Evolutionary conservation across 2,113 vertebrate species (phyloP), one percentile per base, ranked within the genome.

Genomic region (Oenanthe oenanthe): DNA sequence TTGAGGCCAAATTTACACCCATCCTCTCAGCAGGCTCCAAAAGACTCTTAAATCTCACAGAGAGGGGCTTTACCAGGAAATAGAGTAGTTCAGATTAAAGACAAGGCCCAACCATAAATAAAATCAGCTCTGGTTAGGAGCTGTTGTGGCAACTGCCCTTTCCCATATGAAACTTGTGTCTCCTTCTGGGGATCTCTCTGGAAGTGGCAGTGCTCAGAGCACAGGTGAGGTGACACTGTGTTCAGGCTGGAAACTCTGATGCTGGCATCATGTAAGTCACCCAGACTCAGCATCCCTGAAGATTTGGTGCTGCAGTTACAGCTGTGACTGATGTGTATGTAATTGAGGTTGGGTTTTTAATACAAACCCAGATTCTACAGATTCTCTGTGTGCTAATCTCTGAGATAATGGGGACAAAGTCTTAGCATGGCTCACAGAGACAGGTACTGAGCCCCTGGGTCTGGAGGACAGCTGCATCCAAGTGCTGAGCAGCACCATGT

Each of bases 401-500:
- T 12, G 40, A 71, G 8, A 24, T 17, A 32, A 56, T 6, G 17
- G 31, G 40, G 53, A 51, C 31, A 67, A 54, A 84, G 7, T 12
- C 67, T 71, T n/a, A 58, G 22, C 34, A 76, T 4, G 70, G 75
- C 47, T 53, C 43, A 17, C 29, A 61, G 48, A 62, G 58, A 54
- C 54, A 34, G 65, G 12, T 78, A 18, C 34, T 45, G 57, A 92
- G 26, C 9, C 48, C 58, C 36, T 40, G 32, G 26, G 7, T 78
- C 40, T 28, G 19, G 34, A 38, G 47, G 25, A 53, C 28, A 42
- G 53, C 58, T 77, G 22, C 32, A 45, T n/a, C 43, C 3, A 2
- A 58, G 26, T n/a, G 21, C 71, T 36, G 65, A 72, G 67, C 0
- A 0, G 60, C 48, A 68, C 24, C 1, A 1, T 17, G 45, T 26